Conservation (phyloP, 2,113 vertebrate species). For the Zosterops borbonicus region DNA sequence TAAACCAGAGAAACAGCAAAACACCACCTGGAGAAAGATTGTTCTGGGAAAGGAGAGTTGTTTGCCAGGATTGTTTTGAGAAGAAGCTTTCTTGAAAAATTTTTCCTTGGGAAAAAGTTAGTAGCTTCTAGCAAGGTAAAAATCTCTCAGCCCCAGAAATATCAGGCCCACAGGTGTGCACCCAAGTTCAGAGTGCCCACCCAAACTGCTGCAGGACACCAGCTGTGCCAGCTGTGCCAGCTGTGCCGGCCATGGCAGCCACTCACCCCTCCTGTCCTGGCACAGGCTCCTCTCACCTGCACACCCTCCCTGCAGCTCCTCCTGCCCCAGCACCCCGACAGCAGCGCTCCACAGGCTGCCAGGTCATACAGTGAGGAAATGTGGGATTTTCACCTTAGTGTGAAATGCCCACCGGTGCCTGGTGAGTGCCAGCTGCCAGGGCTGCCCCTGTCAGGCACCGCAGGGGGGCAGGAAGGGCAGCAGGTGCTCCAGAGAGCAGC, state of each 20-base stretch:
- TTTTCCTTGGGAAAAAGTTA: too few species aligned
- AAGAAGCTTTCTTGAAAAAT: too few species aligned
- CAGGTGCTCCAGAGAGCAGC: background rate
- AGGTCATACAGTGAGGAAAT: rapidly evolving
- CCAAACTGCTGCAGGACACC: background rate
- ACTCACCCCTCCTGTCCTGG: background rate
- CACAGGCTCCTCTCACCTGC: background rate
- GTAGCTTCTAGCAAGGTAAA: too few species aligned
- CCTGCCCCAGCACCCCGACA: background rate
- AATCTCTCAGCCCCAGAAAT: too few species aligned
- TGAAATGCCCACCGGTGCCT: background rate
- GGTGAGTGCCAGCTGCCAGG: background rate
- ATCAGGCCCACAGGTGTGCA: too few species aligned
- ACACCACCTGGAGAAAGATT: too few species aligned
- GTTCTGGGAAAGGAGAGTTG: too few species aligned
- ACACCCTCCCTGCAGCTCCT: background rate
- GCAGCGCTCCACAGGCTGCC: rapidly evolving
- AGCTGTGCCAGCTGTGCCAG: background rate
- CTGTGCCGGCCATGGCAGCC: rapidly evolving
- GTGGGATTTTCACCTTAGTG: background rate
- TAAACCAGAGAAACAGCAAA: too few species aligned
- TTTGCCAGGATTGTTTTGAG: too few species aligned
- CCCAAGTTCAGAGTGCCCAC: background rate
- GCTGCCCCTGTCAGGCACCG: background rate
- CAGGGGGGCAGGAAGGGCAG: rapidly evolving